These are phyloP conservation scores for Antigone vipio DNA, from an alignment of 2,113 vertebrate genomes.

Conservation along the genomic window DNA sequence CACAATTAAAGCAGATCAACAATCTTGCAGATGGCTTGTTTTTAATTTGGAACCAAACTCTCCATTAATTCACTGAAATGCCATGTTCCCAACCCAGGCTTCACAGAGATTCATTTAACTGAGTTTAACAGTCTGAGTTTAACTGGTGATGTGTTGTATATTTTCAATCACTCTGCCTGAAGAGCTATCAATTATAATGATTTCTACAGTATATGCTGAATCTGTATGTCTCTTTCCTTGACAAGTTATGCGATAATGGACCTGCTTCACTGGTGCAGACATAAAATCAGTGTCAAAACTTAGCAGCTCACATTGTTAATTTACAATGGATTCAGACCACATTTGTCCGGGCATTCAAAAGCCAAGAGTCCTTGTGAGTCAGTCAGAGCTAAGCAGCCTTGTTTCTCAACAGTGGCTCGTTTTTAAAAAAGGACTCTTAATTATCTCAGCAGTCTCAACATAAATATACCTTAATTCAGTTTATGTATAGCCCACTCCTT, in stretches of 20 bases:
- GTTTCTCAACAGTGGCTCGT: not conserved
- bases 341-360: slow-evolving; percentile 16
- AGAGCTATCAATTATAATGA: slow-evolving; percentile 5
- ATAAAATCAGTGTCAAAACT: slow-evolving; percentile 9
- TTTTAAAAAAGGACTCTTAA: not conserved
- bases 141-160: not conserved
- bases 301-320: not conserved
- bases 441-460: slow-evolving; percentile 22
- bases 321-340: slow-evolving; percentile 21
- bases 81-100: not conserved
- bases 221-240: not conserved
- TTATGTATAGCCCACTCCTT: not conserved
- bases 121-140: slow-evolving; percentile 2
- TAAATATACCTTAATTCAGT: slow-evolving; percentile 6
- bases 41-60: slow-evolving; percentile 47
- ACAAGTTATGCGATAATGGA: not conserved
- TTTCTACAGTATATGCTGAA: slow-evolving; percentile 26
- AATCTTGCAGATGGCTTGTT: not conserved
- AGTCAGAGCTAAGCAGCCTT: not conserved
- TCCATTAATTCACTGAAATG: not conserved
- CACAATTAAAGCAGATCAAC: slow-evolving; percentile 7
- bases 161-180: not conserved
- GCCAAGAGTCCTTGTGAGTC: not conserved
- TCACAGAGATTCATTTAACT: slow-evolving; percentile 21
- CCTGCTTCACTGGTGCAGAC: not conserved